Evolutionary conservation across 2,797 vertebrate species (phyloP).

Genomic region (Agapornis canus): DNA sequence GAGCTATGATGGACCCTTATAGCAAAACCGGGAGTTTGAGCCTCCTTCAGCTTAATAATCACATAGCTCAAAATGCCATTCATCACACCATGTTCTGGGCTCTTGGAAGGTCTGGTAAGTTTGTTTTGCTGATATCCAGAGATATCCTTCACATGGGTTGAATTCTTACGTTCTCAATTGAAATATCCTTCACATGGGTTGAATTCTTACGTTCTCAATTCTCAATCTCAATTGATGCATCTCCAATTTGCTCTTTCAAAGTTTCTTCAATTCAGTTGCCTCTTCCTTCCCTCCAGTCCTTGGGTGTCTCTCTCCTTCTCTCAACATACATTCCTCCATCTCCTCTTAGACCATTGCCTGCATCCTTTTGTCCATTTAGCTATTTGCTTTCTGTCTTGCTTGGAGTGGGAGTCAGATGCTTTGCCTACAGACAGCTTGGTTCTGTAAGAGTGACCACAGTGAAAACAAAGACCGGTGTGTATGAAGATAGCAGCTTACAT

Average conservation of each 20-base stretch:
- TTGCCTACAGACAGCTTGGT: neutral
- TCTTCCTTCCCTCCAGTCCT: neutral
- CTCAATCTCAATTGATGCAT: neutral
- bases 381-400: neutral
- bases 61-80: neutral
- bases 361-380: neutral
- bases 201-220: too few relatives aligned
- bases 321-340: neutral
- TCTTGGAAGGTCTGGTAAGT: neutral
- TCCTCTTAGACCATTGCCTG: neutral
- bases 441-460: neutral
- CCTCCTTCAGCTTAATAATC: neutral
- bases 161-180: too few relatives aligned
- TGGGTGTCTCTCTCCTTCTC: neutral
- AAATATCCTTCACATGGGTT: too few relatives aligned
- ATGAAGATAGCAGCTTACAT: neutral
- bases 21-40: neutral
- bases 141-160: too few relatives aligned
- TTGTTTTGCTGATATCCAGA: neutral
- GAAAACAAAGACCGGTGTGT: neutral
- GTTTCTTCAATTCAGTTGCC: fast-evolving
- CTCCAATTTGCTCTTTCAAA: neutral
- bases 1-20: neutral
- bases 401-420: neutral
- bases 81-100: neutral